Conservation (phyloP, 1,140 invertebrate species). For the Eurosta solidaginis region DNA sequence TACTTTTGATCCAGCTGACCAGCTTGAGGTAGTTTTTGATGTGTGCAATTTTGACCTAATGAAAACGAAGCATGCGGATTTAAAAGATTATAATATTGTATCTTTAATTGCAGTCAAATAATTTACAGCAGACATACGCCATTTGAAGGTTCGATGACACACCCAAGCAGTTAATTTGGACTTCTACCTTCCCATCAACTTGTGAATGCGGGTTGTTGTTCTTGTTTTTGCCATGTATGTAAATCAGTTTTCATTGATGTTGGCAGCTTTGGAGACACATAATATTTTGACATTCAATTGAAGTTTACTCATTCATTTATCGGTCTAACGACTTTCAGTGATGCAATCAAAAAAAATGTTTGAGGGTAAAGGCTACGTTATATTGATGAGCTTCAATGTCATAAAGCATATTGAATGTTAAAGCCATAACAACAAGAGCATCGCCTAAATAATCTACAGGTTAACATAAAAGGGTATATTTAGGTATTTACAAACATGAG, state of each 20-base stretch:
- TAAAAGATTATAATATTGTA: too few species aligned
- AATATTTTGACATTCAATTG: constrained; percentile 33
- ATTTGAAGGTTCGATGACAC: constrained; percentile 9
- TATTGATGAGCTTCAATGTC: neutral
- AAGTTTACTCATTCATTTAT: constrained; percentile 43
- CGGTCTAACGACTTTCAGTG: constrained; percentile 40
- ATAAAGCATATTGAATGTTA: neutral
- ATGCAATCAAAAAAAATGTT: constrained; percentile 34
- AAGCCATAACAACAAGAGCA: neutral
- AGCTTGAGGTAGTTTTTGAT: too few species aligned
- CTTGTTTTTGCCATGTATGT: neutral
- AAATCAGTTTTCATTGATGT: neutral
- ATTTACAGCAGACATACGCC: neutral
- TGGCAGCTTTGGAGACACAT: neutral
- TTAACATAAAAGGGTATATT: neutral
- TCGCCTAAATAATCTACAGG: neutral
- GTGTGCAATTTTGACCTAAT: too few species aligned
- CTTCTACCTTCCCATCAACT: neutral
- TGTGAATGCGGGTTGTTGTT: neutral
- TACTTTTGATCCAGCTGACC: too few species aligned
- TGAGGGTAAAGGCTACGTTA: neutral
- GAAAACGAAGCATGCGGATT: too few species aligned
- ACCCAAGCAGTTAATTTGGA: neutral
- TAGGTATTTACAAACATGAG: too few species aligned
- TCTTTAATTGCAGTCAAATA: too few species aligned